A percentile compares a stretch with the other conserved stretches of the same genome.
Evolutionary conservation across 2,888 invertebrate genomes (phyloP).

Genomic region (Dermolepida albohirtum): DNA sequence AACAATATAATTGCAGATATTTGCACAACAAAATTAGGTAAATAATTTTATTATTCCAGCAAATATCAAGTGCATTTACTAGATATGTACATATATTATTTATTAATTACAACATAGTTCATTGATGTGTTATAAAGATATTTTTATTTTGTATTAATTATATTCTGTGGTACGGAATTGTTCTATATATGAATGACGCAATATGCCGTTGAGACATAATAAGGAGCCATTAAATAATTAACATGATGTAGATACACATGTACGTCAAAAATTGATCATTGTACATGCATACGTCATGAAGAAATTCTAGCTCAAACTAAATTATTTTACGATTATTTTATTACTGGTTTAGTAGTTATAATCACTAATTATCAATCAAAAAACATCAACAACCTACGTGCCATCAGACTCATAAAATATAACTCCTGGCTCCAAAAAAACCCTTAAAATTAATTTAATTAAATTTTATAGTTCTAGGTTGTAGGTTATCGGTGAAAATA

Average conservation of each 20-base stretch:
- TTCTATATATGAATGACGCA: conserved; percentile 8
- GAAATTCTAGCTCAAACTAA: conserved; percentile 52
- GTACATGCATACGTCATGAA: conserved; percentile 39
- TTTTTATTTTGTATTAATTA: no score
- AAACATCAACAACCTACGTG: conserved; percentile 54
- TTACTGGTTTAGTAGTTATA: conserved; percentile 44
- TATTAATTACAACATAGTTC: no score
- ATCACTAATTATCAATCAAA: conserved; percentile 52
- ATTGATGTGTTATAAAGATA: no score
- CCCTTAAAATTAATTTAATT: conserved; percentile 52
- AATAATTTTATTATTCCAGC: no score
- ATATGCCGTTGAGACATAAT: conserved; percentile 13
- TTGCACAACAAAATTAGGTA: no score
- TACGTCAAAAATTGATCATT: conserved; percentile 16
- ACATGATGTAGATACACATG: neutral
- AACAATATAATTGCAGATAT: no score
- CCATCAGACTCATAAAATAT: conserved; percentile 56
- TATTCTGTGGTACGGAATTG: no score
- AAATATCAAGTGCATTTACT: no score
- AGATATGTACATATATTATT: no score
- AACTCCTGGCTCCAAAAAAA: conserved; percentile 50
- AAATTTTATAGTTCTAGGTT: conserved; percentile 47
- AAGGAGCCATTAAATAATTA: conserved; percentile 5
- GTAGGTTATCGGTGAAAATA: conserved; percentile 52
- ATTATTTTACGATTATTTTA: conserved; percentile 53